Evolutionary conservation across 2,797 vertebrate genomes (phyloP).

Genomic region (Sciurus carolinensis): DNA sequence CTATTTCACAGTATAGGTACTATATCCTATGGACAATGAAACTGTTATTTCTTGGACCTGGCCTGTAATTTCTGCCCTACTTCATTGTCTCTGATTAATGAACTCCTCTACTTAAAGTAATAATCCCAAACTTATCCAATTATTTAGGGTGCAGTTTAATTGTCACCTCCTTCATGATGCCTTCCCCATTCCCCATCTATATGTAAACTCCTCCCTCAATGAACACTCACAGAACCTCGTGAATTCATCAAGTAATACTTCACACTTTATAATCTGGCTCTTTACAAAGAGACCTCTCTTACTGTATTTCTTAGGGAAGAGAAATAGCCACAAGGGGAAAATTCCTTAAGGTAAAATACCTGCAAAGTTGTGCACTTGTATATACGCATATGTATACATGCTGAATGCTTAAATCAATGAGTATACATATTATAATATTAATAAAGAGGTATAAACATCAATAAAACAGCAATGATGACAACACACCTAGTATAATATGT

Average conservation of each 20-base stretch:
- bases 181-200: neutral
- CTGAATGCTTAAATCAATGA: conserved; percentile 27
- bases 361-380: neutral
- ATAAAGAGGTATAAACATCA: conserved; percentile 40
- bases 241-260: conserved; percentile 35
- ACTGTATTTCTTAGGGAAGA: neutral
- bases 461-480: conserved; percentile 18
- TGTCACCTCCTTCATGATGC: neutral
- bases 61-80: conserved; percentile 22
- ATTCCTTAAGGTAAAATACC: conserved; percentile 20
- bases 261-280: neutral
- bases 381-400: neutral
- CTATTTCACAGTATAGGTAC: neutral
- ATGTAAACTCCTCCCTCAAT: conserved; percentile 7
- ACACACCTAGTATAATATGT: neutral
- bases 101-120: conserved; percentile 42
- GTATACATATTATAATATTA: neutral
- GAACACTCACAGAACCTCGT: neutral
- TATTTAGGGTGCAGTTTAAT: conserved; percentile 56
- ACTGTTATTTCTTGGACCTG: neutral
- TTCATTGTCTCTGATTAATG: conserved; percentile 16
- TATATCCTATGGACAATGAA: conserved; percentile 38
- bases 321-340: neutral
- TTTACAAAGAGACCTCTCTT: neutral
- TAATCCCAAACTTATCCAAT: neutral